Conservation (phyloP, 2,888 invertebrate genomes). For the Diarsia brunnea region DNA sequence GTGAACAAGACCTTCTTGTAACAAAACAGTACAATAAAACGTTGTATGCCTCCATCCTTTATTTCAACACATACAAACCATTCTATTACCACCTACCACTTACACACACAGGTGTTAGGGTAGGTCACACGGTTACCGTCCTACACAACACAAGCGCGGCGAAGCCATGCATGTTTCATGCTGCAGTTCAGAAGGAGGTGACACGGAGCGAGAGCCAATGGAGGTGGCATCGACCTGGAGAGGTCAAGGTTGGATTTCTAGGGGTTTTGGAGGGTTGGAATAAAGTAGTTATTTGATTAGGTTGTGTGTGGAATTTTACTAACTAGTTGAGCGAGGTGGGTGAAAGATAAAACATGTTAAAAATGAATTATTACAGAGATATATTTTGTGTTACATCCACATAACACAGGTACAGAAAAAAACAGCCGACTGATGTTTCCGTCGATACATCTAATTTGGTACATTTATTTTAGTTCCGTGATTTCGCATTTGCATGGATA, state of each 20-base stretch:
- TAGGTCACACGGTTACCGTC: constrained; percentile 19
- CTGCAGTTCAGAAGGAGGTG: constrained; percentile 37
- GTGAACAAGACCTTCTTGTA: background rate
- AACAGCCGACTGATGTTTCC: too few relatives aligned
- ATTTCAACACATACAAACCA: background rate
- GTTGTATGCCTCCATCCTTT: background rate
- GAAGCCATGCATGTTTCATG: constrained; percentile 57
- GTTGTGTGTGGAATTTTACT: background rate
- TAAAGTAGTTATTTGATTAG: background rate
- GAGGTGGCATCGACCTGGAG: constrained; percentile 34
- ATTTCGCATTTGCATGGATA: too few relatives aligned
- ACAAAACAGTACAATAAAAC: background rate
- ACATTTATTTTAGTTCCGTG: too few relatives aligned
- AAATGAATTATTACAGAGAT: background rate
- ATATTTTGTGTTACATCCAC: background rate
- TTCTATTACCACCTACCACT: background rate
- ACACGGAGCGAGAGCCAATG: background rate
- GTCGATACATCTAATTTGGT: too few relatives aligned
- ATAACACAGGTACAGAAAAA: too few relatives aligned
- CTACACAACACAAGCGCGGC: constrained; percentile 32
- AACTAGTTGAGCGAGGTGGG: background rate
- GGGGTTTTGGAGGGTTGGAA: background rate
- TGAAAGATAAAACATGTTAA: background rate
- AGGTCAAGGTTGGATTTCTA: background rate
- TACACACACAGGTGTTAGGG: constrained; percentile 13